phyloP scores from a whole-genome alignment of 1,140 invertebrate genomes.

The Drosophila kepulauana region DNA sequence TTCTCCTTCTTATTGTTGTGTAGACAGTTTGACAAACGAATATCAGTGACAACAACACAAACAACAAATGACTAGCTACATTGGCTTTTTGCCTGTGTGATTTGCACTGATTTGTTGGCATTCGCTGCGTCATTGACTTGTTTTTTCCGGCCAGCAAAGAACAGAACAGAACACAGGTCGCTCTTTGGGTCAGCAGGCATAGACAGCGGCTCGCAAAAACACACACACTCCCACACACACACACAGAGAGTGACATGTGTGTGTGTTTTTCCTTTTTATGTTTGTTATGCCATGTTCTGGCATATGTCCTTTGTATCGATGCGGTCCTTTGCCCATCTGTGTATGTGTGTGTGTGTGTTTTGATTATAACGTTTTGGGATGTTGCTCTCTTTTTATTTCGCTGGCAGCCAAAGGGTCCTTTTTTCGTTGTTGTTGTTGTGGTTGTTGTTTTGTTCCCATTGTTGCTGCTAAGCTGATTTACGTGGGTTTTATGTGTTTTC shows the following conservation, averaged over 20 bases:
- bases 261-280: slow-evolving; percentile 57
- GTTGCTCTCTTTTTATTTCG: slow-evolving; percentile 31
- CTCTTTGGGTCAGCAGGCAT: slow-evolving; percentile 65
- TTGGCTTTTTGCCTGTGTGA: slow-evolving; percentile 60
- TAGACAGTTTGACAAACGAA: slow-evolving; percentile 50
- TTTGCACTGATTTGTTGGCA: slow-evolving; percentile 77
- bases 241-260: background rate
- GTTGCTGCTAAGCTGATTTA: slow-evolving; percentile 69
- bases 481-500: slow-evolving; percentile 54
- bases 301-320: slow-evolving; percentile 75
- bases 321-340: slow-evolving; percentile 13
- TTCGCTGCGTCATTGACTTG: slow-evolving; percentile 65
- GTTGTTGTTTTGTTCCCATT: slow-evolving; percentile 33
- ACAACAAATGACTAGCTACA: slow-evolving; percentile 2
- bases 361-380: slow-evolving; percentile 47
- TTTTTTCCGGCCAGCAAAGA: slow-evolving; percentile 56
- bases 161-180: slow-evolving; percentile 28
- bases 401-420: slow-evolving; percentile 8
- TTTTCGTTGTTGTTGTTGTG: slow-evolving; percentile 20
- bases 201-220: slow-evolving; percentile 42
- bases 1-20: background rate
- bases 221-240: slow-evolving; percentile 41
- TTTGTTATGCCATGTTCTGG: slow-evolving; percentile 58
- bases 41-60: slow-evolving; percentile 3
- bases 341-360: slow-evolving; percentile 26